A percentile compares a stretch with the other conserved stretches of the same genome.
phyloP scores from a whole-genome alignment of 2,888 invertebrate species.

The Chymomyza procnemis region DNA sequence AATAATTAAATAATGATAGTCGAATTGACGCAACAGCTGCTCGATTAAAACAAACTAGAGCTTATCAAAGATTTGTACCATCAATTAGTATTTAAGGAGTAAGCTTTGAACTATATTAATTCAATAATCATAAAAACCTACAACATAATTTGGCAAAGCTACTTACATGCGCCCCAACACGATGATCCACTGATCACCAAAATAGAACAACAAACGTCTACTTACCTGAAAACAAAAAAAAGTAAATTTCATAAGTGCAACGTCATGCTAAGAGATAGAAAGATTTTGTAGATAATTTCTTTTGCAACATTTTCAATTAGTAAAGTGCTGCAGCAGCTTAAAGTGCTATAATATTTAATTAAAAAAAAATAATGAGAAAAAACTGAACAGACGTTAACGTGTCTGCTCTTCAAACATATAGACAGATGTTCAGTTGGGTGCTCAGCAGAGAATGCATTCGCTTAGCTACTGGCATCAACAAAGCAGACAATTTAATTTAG shows the following conservation, averaged over 20 bases:
- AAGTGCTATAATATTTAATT: neutral
- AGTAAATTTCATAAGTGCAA: neutral
- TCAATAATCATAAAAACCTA: too few species aligned
- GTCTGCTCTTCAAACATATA: neutral
- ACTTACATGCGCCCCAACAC: too few species aligned
- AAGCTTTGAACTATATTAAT: too few species aligned
- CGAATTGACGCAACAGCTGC: too few species aligned
- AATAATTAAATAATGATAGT: too few species aligned
- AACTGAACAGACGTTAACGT: neutral
- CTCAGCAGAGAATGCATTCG: neutral
- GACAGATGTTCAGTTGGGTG: neutral
- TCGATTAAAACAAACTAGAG: too few species aligned
- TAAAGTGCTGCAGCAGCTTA: neutral
- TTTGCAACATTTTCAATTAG: neutral
- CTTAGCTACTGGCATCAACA: neutral
- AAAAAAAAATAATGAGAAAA: neutral
- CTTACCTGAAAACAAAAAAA: neutral
- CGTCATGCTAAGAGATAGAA: neutral
- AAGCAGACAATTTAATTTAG: constrained; percentile 61
- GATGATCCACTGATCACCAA: too few species aligned
- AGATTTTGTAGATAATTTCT: neutral
- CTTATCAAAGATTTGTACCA: too few species aligned
- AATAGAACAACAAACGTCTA: neutral
- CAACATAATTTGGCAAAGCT: too few species aligned
- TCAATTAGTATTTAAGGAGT: too few species aligned